Conservation (phyloP, 1,140 invertebrate species). For the Heliothis subflexa region DNA sequence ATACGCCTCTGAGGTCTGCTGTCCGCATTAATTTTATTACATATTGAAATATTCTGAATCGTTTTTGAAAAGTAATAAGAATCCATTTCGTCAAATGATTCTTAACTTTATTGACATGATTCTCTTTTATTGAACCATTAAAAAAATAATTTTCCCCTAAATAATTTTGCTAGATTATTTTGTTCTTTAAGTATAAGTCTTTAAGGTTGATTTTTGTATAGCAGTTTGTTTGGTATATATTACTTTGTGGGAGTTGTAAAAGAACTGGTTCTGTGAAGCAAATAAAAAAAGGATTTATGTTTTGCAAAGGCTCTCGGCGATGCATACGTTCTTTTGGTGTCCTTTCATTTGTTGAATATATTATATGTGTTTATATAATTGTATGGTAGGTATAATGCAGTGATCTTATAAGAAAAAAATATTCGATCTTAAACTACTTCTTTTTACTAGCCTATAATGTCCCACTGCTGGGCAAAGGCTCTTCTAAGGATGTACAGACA, state of each 20-base stretch:
- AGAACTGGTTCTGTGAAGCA: conserved; percentile 14
- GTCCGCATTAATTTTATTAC: conserved; percentile 44
- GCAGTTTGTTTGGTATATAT: background rate
- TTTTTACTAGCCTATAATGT: too few species aligned
- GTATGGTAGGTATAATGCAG: background rate
- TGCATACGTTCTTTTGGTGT: background rate
- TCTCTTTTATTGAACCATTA: background rate
- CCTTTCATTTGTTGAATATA: conserved; percentile 4
- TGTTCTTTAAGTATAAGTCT: too few species aligned
- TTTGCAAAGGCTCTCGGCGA: conserved; percentile 16
- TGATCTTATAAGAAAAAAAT: background rate
- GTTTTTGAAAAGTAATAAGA: background rate
- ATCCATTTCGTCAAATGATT: background rate
- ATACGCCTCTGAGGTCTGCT: conserved; percentile 27
- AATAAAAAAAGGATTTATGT: background rate
- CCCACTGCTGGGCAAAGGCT: too few species aligned
- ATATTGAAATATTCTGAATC: conserved; percentile 13
- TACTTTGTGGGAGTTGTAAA: background rate
- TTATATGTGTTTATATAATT: conserved; percentile 2
- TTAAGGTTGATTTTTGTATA: conserved; percentile 7
- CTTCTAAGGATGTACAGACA: too few species aligned
- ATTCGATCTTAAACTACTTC: too few species aligned
- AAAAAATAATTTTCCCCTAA: too few species aligned
- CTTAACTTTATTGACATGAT: background rate
- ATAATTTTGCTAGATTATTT: too few species aligned